phyloP scores from a whole-genome alignment of 2,888 invertebrate species.

The Microplitis deprimator region DNA sequence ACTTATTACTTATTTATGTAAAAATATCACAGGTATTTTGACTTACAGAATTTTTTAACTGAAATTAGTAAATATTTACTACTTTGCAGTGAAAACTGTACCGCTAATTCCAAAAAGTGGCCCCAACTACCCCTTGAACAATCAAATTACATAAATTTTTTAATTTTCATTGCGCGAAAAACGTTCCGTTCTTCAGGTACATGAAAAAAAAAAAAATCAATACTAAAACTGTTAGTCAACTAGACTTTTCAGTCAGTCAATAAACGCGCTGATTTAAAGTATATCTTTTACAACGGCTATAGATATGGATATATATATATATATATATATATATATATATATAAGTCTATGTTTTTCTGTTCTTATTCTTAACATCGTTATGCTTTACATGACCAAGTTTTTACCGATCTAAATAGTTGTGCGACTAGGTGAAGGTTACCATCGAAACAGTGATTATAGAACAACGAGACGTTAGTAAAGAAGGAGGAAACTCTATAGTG shows the following conservation, averaged over 20 bases:
- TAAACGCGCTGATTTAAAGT: background rate
- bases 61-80: too few relatives aligned
- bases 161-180: too few relatives aligned
- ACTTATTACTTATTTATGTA: too few relatives aligned
- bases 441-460: conserved; percentile 51
- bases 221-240: background rate
- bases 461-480: conserved; percentile 19
- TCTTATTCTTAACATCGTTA: background rate
- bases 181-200: too few relatives aligned
- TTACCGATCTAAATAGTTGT: conserved; percentile 24
- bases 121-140: too few relatives aligned
- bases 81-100: too few relatives aligned
- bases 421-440: conserved; percentile 55
- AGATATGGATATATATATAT: background rate
- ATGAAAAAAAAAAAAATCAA: too few relatives aligned
- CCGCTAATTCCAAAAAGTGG: too few relatives aligned
- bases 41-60: too few relatives aligned
- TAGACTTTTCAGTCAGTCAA: background rate
- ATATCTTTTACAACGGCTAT: background rate
- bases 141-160: too few relatives aligned
- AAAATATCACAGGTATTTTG: too few relatives aligned
- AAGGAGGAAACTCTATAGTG: conserved; percentile 19
- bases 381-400: conserved; percentile 2
- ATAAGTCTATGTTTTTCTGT: background rate
- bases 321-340: background rate